Evolutionary conservation across 2,888 invertebrate species (phyloP).

Genomic region (Sinohyriopsis cumingii): DNA sequence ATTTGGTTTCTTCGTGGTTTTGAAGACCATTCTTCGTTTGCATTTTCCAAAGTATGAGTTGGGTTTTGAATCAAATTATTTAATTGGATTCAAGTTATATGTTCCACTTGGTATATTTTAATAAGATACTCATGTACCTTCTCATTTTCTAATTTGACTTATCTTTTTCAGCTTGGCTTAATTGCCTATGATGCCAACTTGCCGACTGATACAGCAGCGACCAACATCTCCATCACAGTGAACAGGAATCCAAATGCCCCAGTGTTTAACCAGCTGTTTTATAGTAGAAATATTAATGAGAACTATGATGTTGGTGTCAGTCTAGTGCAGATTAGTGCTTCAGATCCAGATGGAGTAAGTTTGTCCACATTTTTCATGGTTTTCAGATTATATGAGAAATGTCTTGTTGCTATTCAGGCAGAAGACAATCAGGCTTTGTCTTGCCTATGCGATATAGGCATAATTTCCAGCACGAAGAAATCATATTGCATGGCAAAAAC

Average conservation of each 20-base stretch:
- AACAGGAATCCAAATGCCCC: conserved; percentile 60
- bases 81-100: too few relatives aligned
- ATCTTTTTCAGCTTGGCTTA: conserved; percentile 45
- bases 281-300: conserved; percentile 50
- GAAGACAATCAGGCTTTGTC: too few relatives aligned
- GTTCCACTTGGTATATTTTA: neutral
- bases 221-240: conserved; percentile 57
- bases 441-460: too few relatives aligned
- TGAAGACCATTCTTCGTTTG: too few relatives aligned
- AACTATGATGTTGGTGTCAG: conserved; percentile 43
- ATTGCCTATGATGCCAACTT: conserved; percentile 47
- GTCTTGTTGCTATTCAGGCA: neutral
- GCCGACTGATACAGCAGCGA: conserved; percentile 36
- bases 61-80: too few relatives aligned
- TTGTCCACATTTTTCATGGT: neutral
- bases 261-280: conserved; percentile 24
- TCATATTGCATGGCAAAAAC: too few relatives aligned
- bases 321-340: conserved; percentile 48
- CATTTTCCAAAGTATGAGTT: too few relatives aligned
- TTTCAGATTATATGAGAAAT: neutral
- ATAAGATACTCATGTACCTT: neutral
- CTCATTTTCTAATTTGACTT: neutral
- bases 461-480: too few relatives aligned
- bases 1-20: too few relatives aligned
- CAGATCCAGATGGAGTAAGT: conserved; percentile 63